Evolutionary conservation across 2,797 vertebrate species (phyloP).

Genomic region (Myotis daubentonii): DNA sequence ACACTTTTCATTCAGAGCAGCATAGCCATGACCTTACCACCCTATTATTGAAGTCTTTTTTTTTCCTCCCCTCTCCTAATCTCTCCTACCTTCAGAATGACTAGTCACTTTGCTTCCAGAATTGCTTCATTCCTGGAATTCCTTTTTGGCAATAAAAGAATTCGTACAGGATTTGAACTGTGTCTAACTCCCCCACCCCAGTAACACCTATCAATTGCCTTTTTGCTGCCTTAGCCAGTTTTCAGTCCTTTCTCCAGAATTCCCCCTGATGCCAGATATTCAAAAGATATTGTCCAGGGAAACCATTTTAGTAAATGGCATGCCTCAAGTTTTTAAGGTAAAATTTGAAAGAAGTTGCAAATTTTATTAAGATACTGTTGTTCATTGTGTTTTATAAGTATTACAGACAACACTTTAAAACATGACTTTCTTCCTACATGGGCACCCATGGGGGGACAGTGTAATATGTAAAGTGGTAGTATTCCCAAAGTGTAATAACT

Average conservation of each 20-base stretch:
- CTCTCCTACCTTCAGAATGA: not conserved
- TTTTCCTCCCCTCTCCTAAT: not conserved
- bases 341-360: slow-evolving; percentile 20
- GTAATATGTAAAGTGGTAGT: not conserved
- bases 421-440: not conserved
- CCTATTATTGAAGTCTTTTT: not conserved
- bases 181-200: not conserved
- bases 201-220: not conserved
- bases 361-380: not conserved
- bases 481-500: slow-evolving; percentile 14
- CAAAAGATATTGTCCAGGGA: not conserved
- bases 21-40: not conserved
- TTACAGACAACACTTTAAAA: not conserved
- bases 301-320: not conserved
- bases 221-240: slow-evolving; percentile 14
- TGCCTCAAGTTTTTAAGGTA: not conserved
- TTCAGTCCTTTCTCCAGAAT: slow-evolving; percentile 21
- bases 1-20: not conserved
- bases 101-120: not conserved
- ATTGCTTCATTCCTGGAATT: slow-evolving; percentile 62
- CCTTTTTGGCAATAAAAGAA: slow-evolving; percentile 49
- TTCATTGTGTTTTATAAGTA: not conserved
- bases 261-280: not conserved
- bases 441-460: not conserved
- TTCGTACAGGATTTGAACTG: slow-evolving; percentile 10